Evolutionary conservation across 2,797 vertebrate species (phyloP).

Genomic region (Siniperca undulata): DNA sequence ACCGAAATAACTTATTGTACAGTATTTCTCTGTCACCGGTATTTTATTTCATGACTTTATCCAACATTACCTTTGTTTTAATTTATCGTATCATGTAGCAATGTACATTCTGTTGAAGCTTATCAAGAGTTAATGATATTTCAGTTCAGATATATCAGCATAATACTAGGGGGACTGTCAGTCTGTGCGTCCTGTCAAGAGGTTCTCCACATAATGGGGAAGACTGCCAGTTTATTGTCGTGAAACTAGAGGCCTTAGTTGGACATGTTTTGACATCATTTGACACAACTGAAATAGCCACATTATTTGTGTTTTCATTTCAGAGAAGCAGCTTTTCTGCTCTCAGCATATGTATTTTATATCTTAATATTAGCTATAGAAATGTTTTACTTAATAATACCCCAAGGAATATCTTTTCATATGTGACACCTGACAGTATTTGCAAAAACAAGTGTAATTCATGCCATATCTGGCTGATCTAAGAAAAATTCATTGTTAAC

Average conservation of each 20-base stretch:
- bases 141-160: neutral
- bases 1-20: neutral
- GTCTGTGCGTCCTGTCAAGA: neutral
- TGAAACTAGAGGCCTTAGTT: neutral
- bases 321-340: neutral
- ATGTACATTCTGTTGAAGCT: neutral
- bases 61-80: neutral
- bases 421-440: neutral
- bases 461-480: neutral
- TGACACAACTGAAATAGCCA: neutral
- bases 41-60: neutral
- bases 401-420: neutral
- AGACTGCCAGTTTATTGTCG: neutral
- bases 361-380: no score
- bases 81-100: neutral
- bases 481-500: neutral
- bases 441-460: neutral
- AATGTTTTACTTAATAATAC: neutral
- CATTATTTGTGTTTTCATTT: constrained; percentile 4
- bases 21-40: neutral
- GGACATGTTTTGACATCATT: constrained; percentile 14
- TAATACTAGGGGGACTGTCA: neutral
- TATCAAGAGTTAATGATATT: neutral
- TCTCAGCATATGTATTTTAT: neutral
- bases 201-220: neutral